These are phyloP conservation scores for Caenorhabditis remanei DNA, from an alignment of 1,140 invertebrate species.

Conservation along the genomic window DNA sequence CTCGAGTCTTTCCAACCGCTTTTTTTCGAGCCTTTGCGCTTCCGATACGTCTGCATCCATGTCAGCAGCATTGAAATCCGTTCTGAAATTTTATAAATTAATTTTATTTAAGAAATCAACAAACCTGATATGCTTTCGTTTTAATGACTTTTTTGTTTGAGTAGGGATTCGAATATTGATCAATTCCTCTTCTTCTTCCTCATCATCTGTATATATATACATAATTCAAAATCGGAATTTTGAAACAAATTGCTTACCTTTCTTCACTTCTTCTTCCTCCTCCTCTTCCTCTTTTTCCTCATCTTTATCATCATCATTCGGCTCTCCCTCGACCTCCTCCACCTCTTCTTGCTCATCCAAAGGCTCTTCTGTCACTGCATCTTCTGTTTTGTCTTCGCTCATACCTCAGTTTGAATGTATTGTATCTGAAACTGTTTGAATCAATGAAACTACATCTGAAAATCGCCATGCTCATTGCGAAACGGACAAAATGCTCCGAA, in stretches of 20 bases:
- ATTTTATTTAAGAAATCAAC: not conserved
- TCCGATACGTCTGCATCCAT: constrained; percentile 47
- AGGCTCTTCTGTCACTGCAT: not conserved
- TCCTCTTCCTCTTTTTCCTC: not conserved
- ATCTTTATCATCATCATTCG: not conserved
- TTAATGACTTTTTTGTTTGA: constrained; percentile 49
- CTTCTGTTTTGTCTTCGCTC: constrained; percentile 30
- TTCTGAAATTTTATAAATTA: not conserved
- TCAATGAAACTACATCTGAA: not conserved
- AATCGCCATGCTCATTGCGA: constrained; percentile 21
- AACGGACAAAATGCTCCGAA: not conserved
- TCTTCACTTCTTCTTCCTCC: not conserved
- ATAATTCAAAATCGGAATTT: not conserved
- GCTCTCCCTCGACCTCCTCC: constrained; percentile 1
- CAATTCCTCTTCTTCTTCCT: not conserved
- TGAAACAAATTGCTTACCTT: not conserved
- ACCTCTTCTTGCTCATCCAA: not conserved
- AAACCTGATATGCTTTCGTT: constrained; percentile 51
- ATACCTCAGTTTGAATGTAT: constrained; percentile 7
- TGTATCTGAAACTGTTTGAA: not conserved
- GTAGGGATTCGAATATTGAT: constrained; percentile 54
- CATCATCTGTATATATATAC: not conserved
- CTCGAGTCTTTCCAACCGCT: constrained; percentile 69
- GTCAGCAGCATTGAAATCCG: constrained; percentile 22
- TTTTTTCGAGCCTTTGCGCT: constrained; percentile 65